Percentiles rank a stretch among this genome's conserved stretches.
These are phyloP conservation scores for Dolichallabes microphthalmus DNA, from an alignment of 2,113 vertebrate genomes.

Conservation along the genomic window DNA sequence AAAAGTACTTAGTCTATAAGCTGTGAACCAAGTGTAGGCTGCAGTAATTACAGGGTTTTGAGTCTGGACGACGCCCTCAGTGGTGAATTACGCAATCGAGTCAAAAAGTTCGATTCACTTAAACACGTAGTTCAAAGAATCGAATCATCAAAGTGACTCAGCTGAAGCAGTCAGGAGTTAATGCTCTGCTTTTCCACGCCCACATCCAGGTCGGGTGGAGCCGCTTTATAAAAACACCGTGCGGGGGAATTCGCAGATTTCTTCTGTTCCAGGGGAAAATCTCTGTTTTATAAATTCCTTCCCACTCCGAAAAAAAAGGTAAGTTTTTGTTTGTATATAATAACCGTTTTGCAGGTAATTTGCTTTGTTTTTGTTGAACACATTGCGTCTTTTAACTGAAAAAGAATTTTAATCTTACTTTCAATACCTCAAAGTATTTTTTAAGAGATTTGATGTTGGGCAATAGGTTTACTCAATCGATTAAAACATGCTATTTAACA, in stretches of 20 bases:
- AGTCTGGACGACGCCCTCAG: background rate
- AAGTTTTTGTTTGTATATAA: background rate
- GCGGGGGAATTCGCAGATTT: background rate
- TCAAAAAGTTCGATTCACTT: background rate
- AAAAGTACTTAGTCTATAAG: background rate
- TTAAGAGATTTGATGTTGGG: background rate
- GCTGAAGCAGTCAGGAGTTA: background rate
- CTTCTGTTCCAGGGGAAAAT: background rate
- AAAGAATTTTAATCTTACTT: background rate
- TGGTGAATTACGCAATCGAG: background rate
- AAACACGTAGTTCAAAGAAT: conserved; percentile 3
- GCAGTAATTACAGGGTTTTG: background rate
- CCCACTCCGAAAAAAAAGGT: background rate
- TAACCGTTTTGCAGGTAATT: background rate
- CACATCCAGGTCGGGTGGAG: conserved; percentile 36
- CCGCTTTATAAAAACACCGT: conserved; percentile 30
- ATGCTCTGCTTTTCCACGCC: background rate
- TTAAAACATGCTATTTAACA: background rate
- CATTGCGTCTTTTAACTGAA: background rate
- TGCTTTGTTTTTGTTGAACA: background rate
- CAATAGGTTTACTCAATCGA: background rate
- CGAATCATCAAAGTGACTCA: background rate
- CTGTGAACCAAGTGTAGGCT: background rate
- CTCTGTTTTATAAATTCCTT: background rate
- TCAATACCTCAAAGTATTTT: background rate